These are phyloP conservation scores for Eleutherodactylus coqui DNA, from an alignment of 2,797 vertebrate genomes.

Conservation along the genomic window DNA sequence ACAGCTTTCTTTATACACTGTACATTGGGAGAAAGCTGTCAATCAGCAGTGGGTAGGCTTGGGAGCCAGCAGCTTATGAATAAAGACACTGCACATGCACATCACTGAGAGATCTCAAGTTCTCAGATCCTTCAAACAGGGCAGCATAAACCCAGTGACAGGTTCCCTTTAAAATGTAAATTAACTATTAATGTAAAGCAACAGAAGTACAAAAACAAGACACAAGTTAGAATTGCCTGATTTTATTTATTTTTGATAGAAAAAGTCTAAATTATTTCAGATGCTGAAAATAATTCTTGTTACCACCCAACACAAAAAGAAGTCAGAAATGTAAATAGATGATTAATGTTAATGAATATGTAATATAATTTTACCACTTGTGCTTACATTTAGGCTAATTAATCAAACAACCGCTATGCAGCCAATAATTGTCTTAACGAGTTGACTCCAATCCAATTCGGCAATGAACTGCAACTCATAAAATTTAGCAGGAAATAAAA, in stretches of 20 bases:
- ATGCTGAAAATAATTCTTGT: conserved; percentile 2
- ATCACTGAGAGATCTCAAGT: no score
- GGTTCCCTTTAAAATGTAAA: background rate
- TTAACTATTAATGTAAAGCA: background rate
- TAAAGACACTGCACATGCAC: no score
- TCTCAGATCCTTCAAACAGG: no score
- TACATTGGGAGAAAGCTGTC: no score
- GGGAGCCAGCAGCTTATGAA: no score
- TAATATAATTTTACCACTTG: conserved; percentile 46
- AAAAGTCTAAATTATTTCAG: background rate
- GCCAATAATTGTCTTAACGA: conserved; percentile 55
- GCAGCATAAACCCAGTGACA: no score
- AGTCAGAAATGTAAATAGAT: conserved; percentile 34
- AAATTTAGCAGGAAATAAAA: conserved; percentile 26
- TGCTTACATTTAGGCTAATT: conserved; percentile 47
- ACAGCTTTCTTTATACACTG: no score
- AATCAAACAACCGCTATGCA: conserved; percentile 53
- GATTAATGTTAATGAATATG: conserved; percentile 54
- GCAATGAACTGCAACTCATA: conserved; percentile 41
- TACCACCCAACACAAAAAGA: conserved; percentile 19
- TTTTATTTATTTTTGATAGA: background rate
- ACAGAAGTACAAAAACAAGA: background rate
- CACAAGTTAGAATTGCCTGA: background rate
- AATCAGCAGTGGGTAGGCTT: no score
- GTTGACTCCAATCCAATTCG: conserved; percentile 42